Conservation (phyloP, 2,888 invertebrate genomes). For the Ornithoptera priamus region DNA sequence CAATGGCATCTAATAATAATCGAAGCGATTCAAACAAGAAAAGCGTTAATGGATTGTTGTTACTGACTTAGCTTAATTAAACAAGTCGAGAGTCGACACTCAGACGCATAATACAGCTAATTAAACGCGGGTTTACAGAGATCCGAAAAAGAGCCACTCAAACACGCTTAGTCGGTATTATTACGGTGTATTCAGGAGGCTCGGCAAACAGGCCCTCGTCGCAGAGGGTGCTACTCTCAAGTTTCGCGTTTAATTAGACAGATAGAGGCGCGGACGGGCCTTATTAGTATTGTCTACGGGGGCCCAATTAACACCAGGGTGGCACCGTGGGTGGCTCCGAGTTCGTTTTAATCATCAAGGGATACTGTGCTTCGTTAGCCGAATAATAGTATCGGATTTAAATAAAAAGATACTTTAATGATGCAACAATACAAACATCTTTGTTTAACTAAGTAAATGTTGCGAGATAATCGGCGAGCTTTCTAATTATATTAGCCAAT, state of each 20-base stretch:
- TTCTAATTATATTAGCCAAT: slow-evolving; percentile 22
- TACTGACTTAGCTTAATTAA: slow-evolving; percentile 79
- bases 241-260: slow-evolving; percentile 81
- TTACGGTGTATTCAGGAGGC: slow-evolving; percentile 77
- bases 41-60: slow-evolving; percentile 65
- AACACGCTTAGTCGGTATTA: slow-evolving; percentile 80
- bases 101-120: slow-evolving; percentile 78
- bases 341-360: slow-evolving; percentile 79
- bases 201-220: slow-evolving; percentile 75
- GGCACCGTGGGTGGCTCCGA: slow-evolving; percentile 72
- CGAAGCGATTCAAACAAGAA: slow-evolving; percentile 43
- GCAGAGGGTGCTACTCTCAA: slow-evolving; percentile 78
- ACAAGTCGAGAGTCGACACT: slow-evolving; percentile 75
- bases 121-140: slow-evolving; percentile 78
- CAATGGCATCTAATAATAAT: slow-evolving; percentile 23
- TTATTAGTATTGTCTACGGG: slow-evolving; percentile 81
- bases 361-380: slow-evolving; percentile 76
- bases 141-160: slow-evolving; percentile 79
- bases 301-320: slow-evolving; percentile 79
- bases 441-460: slow-evolving; percentile 7
- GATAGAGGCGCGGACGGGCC: slow-evolving; percentile 79
- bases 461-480: slow-evolving; percentile 3
- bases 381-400: slow-evolving; percentile 71
- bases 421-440: slow-evolving; percentile 15
- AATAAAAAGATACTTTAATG: slow-evolving; percentile 33